Base-by-base conservation (phyloP, 2,888 invertebrate genomes). In the Idaea dimidiata region DNA sequence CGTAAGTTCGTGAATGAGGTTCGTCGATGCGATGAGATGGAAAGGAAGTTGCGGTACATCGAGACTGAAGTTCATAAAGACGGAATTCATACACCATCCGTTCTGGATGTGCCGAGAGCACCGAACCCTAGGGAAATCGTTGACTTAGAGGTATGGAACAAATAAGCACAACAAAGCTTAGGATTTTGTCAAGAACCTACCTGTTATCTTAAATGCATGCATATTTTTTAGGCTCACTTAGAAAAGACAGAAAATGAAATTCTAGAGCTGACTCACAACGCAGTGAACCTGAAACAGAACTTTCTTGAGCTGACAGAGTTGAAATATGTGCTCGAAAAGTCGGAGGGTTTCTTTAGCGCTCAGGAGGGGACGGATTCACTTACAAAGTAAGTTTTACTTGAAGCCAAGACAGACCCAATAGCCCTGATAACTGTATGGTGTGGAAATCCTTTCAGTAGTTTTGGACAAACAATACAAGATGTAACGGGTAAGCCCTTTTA, bases 191-290 rank as follows among this genome's bases (percentile, higher is more conserved):
- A 24, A 24, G 24, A 3, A 24, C 24, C 24, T 24, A 24, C 24
- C 24, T 24, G 5, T 5, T 5, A 24, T 24, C 3, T 24, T 24
- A 24, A 24, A 1, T 24, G 5, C 24, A 32, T 17, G 5, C 58
- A 3, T 61, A 54, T 17, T 32, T 69, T 88, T 18, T 85, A 97
- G 95, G 97, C 97, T 0, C 97, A 98, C 74, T 94, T 99, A 83
- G 99, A 99, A 87, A 98, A 98, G 90, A 96, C 98, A 18, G 99
- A 99, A 87, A 97, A 97, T 73, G 99, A 99, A 87, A 96, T 99
- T 72, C 94, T 97, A 62, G 99, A 99, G 89, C 94, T 99, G 68
- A 97, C 98, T 65, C 96, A 97, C 79, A 99, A 98, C 84, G 97
- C 97, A 8, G 96, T 98, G 66, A 98, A 97, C 79, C 86, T 99